These are phyloP conservation scores for Pygmarrhopalites habei DNA, from an alignment of 1,140 invertebrate species.

Conservation along the genomic window DNA sequence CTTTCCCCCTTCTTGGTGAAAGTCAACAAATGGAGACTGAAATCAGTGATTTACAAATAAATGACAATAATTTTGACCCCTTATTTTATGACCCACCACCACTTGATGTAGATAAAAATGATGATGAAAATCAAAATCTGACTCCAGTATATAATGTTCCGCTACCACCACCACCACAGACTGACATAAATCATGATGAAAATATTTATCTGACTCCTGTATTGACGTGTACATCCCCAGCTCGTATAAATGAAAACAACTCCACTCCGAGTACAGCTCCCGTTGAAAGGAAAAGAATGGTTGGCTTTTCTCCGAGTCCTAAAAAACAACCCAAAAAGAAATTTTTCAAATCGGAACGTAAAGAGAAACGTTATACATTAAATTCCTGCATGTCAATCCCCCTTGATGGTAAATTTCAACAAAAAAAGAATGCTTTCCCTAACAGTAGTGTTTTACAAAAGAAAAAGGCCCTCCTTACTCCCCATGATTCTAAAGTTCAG, in stretches of 20 bases:
- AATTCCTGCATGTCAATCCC: neutral
- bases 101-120: neutral
- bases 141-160: neutral
- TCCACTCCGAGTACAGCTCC: neutral
- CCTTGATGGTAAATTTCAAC: neutral
- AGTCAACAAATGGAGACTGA: too few relatives aligned
- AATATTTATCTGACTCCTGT: neutral
- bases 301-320: conserved; percentile 27
- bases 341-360: conserved; percentile 22
- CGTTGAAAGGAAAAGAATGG: conserved; percentile 4
- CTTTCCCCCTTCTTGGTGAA: too few relatives aligned
- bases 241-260: neutral
- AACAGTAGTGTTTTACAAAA: neutral
- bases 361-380: neutral
- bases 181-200: neutral
- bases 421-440: neutral
- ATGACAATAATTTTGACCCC: too few relatives aligned
- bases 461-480: neutral
- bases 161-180: neutral
- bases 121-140: neutral
- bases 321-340: conserved; percentile 18
- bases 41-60: too few relatives aligned
- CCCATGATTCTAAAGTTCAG: neutral
- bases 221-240: neutral
- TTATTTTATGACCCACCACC: neutral